Base-by-base conservation (phyloP, 2,888 invertebrate genomes). In the Pseudanteris insignis region DNA sequence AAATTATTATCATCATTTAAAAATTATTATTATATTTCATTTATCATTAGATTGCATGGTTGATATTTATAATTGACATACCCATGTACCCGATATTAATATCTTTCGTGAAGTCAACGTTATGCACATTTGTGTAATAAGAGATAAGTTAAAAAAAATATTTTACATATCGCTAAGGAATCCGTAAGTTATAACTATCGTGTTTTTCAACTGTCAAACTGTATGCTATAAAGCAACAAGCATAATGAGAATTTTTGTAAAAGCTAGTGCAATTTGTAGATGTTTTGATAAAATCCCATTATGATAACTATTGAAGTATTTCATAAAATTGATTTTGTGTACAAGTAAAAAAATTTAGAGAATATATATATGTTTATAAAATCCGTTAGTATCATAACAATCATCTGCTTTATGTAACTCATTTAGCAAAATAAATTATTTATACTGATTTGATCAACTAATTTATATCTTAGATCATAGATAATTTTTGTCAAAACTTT, bases 281-380 rank as follows among this genome's bases (percentile, higher is more conserved):
- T 50, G 40, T 6, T 38, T 34, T 21, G 50, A 50, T 50, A 50
- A 34, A 38, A 21, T 25, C 32, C 26, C n/a, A 26, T 10, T 40
- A 25, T 40, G 40, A 40, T 40, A 32, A 40, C 26, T 18, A 9
- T 48, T 50, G 32, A 50, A 26, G 37, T 25, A 33, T 50, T 40
- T 28, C 40, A 26, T 33, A 26, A 40, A 33, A 40, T 18, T 13
- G 40, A 33, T 40, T 48, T 50, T 21, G 5, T 30, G n/a, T 15
- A 9, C 28, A 21, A 41, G 18, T 21, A 2, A 10, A 10, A 11
- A 15, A 15, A 28, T 38, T 2, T 2, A 9, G 6, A 26, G 1
- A 11, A 4, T 10, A 10, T 9, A 30, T 29, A 29, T 29, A 30
- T 4, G 41, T 41, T 30, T 29, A 30, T n/a, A 13, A 30, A 11